These are phyloP conservation scores for Paguma larvata DNA, from an alignment of 2,797 vertebrate genomes.

Conservation along the genomic window DNA sequence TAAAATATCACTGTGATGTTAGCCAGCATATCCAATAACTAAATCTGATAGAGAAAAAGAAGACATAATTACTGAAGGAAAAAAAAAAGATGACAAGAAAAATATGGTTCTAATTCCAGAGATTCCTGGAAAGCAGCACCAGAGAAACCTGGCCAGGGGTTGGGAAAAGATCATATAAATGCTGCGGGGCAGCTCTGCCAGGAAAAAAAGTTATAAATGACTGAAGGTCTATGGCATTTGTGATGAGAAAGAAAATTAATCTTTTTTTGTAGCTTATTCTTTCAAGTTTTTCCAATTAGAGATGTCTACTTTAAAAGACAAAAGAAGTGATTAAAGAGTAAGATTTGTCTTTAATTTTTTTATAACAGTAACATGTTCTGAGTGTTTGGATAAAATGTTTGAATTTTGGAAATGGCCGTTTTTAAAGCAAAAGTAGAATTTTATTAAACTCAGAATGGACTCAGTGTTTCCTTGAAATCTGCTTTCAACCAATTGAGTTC, in stretches of 20 bases:
- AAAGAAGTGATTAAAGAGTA: not conserved
- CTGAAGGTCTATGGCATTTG: not conserved
- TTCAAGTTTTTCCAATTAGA: not conserved
- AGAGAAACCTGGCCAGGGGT: slow-evolving; percentile 42
- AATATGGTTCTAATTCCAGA: slow-evolving; percentile 35
- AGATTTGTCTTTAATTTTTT: slow-evolving; percentile 30
- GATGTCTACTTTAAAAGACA: slow-evolving; percentile 17
- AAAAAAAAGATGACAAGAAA: slow-evolving; percentile 32
- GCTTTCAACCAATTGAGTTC: slow-evolving; percentile 63
- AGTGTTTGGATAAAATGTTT: slow-evolving; percentile 53
- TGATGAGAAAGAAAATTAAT: slow-evolving; percentile 57
- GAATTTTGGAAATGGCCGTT: slow-evolving; percentile 43
- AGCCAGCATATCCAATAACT: not conserved
- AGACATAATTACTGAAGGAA: not conserved
- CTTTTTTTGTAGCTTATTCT: slow-evolving; percentile 35
- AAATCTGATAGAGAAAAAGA: not conserved
- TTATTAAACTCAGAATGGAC: slow-evolving; percentile 49
- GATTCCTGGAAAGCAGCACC: slow-evolving; percentile 60
- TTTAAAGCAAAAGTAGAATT: slow-evolving; percentile 28
- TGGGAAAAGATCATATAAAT: not conserved
- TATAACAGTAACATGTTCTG: not conserved
- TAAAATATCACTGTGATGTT: not conserved
- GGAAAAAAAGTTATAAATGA: slow-evolving; percentile 70
- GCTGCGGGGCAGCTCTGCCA: not conserved
- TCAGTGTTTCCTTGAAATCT: slow-evolving; percentile 47